phyloP scores from a whole-genome alignment of 2,113 vertebrate species.

The Aptenodytes forsteri region DNA sequence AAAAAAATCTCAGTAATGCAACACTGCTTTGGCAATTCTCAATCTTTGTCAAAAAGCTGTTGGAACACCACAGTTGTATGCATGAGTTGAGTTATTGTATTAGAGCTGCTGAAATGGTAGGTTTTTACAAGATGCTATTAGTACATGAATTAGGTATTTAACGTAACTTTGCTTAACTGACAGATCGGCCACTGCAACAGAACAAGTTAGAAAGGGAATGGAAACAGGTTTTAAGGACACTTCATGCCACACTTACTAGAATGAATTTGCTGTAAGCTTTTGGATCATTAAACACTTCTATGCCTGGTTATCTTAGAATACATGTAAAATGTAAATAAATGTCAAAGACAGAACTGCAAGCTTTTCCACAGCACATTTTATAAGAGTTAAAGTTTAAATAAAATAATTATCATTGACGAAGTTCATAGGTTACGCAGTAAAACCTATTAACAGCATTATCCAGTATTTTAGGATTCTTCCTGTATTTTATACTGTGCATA shows the following conservation, averaged over 20 bases:
- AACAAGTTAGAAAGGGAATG: not conserved
- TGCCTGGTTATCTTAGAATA: not conserved
- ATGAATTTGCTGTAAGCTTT: not conserved
- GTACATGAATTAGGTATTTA: not conserved
- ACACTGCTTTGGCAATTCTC: not conserved
- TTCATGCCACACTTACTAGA: not conserved
- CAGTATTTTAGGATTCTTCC: not conserved
- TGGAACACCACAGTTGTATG: not conserved
- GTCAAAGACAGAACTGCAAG: not conserved
- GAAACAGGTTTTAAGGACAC: not conserved
- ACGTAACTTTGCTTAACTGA: not conserved
- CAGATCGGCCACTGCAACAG: not conserved
- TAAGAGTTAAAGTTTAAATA: not conserved
- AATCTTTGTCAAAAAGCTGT: not conserved
- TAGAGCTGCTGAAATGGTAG: not conserved
- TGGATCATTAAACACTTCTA: not conserved
- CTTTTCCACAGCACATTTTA: not conserved
- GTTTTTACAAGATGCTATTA: not conserved
- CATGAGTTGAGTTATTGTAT: not conserved
- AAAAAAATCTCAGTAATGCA: not conserved
- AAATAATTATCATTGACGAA: not conserved
- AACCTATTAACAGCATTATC: not conserved
- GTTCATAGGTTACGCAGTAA: not conserved
- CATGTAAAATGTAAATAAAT: not conserved
- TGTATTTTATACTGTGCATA: not conserved